Conservation (phyloP, 2,888 invertebrate species). For the Periphyllus acericola region DNA sequence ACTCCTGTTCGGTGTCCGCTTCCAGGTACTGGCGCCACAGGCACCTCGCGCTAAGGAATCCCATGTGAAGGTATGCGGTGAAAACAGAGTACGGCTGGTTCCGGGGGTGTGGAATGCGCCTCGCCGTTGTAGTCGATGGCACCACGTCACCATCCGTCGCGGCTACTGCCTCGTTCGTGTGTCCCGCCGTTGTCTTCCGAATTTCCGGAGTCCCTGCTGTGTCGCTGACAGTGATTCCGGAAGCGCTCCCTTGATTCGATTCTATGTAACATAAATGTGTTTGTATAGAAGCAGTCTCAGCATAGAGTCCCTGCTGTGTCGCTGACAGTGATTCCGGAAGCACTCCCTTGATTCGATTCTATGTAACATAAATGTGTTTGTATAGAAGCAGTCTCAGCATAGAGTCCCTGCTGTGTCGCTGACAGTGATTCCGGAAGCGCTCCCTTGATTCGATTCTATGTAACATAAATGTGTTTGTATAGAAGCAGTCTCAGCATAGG, state of each 20-base stretch:
- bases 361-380: too few species aligned
- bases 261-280: not conserved
- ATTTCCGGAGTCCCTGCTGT: not conserved
- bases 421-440: not conserved
- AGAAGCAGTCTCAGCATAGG: too few species aligned
- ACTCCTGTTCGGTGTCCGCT: not conserved
- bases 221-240: not conserved
- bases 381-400: too few species aligned
- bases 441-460: not conserved
- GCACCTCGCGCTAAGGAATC: conserved; percentile 14
- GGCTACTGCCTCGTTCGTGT: too few species aligned
- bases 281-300: too few species aligned
- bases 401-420: not conserved
- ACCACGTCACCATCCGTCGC: not conserved
- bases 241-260: not conserved
- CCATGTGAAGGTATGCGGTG: conserved; percentile 21
- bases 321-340: not conserved
- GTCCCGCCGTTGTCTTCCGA: not conserved
- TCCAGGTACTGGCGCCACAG: conserved; percentile 15
- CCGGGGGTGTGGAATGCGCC: not conserved
- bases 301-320: not conserved
- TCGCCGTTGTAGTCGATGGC: not conserved
- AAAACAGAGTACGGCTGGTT: not conserved
- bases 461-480: too few species aligned
- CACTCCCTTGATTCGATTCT: not conserved